Conservation (phyloP, 2,888 invertebrate species). For the Oscheius onirici region DNA sequence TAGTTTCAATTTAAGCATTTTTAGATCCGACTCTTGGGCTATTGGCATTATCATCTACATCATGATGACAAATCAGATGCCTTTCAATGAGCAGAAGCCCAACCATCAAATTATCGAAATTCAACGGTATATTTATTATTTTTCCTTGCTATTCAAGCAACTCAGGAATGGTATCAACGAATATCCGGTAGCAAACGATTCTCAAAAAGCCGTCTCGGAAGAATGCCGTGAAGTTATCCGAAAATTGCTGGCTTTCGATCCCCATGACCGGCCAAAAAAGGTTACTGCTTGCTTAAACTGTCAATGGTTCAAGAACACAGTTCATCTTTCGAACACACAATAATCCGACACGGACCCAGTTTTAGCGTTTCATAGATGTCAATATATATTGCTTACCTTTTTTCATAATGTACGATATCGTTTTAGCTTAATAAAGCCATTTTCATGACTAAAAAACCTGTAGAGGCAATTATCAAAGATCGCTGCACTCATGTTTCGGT, state of each 20-base stretch:
- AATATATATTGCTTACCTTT: too few relatives aligned
- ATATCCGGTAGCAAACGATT: conserved; percentile 8
- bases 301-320: conserved; percentile 16
- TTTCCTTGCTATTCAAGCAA: not conserved
- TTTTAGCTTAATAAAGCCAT: too few relatives aligned
- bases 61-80: conserved; percentile 74
- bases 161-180: conserved; percentile 31
- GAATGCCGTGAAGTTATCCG: conserved; percentile 31
- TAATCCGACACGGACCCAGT: too few relatives aligned
- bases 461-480: too few relatives aligned
- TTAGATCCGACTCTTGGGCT: conserved; percentile 60
- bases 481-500: too few relatives aligned
- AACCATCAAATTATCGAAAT: conserved; percentile 55
- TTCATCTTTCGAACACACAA: too few relatives aligned
- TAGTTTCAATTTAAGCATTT: not conserved
- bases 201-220: conserved; percentile 20
- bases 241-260: conserved; percentile 31
- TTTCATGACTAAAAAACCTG: too few relatives aligned
- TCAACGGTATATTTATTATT: conserved; percentile 45
- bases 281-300: not conserved
- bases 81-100: conserved; percentile 73
- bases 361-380: too few relatives aligned
- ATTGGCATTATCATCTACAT: conserved; percentile 74
- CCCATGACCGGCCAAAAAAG: conserved; percentile 19
- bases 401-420: too few relatives aligned